phyloP scores from a whole-genome alignment of 2,888 invertebrate species.

The Nomada goodeniana region DNA sequence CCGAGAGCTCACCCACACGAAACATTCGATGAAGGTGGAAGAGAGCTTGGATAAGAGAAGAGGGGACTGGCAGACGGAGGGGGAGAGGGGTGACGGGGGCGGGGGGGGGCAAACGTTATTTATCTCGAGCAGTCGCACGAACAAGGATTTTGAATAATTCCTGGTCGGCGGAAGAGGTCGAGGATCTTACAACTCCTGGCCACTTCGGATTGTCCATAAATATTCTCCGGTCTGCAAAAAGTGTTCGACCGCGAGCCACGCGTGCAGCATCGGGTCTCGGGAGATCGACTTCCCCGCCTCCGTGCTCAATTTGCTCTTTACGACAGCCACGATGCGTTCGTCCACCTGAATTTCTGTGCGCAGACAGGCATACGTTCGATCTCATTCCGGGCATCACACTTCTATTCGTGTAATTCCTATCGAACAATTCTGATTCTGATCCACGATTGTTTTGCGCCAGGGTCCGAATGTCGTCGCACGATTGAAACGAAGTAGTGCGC shows the following conservation, averaged over 20 bases:
- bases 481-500: too few species aligned
- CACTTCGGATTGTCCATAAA: constrained; percentile 63
- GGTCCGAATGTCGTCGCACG: too few species aligned
- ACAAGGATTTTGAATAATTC: constrained; percentile 83
- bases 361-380: too few species aligned
- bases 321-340: background rate
- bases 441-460: too few species aligned
- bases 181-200: constrained; percentile 68
- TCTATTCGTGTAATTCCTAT: too few species aligned
- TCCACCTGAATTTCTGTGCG: background rate
- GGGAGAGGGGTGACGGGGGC: constrained; percentile 64
- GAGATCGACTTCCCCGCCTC: background rate
- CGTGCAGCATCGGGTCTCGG: constrained; percentile 15
- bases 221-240: constrained; percentile 44
- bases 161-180: constrained; percentile 72
- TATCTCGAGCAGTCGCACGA: constrained; percentile 80
- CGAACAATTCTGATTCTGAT: background rate
- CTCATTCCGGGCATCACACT: too few species aligned
- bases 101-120: constrained; percentile 80
- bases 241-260: constrained; percentile 43
- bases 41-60: constrained; percentile 70
- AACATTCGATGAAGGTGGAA: constrained; percentile 71
- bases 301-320: constrained; percentile 6
- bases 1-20: constrained; percentile 79
- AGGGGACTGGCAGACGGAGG: constrained; percentile 64